Conservation (phyloP, 2,113 vertebrate species). For the Cyrtonyx montezumae region DNA sequence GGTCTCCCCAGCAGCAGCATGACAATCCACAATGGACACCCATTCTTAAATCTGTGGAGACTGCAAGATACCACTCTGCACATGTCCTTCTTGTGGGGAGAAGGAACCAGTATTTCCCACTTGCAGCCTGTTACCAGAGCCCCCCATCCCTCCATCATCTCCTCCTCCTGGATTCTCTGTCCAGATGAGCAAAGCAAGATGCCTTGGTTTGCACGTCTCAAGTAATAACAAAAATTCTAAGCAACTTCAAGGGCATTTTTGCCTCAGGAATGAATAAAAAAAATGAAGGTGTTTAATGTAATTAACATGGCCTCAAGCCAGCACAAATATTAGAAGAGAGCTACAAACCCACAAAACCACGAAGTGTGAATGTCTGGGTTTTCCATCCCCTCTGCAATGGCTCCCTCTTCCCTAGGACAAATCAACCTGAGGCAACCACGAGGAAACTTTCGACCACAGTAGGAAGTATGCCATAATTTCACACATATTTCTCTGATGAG, state of each 20-base stretch:
- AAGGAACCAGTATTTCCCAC: not conserved
- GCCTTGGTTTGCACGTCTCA: not conserved
- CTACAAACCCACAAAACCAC: not conserved
- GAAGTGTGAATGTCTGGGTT: not conserved
- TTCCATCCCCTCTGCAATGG: not conserved
- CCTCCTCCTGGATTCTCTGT: not conserved
- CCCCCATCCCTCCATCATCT: fast-evolving
- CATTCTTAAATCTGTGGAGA: not conserved
- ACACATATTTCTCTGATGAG: not conserved
- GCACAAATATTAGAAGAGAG: not conserved
- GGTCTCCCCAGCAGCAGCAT: too few species aligned
- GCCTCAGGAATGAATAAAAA: not conserved
- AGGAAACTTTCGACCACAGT: too few species aligned
- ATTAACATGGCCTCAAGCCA: not conserved
- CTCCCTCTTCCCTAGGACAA: not conserved
- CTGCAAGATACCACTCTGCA: not conserved
- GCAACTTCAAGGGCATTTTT: not conserved
- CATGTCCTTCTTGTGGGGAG: not conserved
- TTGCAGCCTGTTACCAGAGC: fast-evolving
- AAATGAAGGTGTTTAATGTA: not conserved
- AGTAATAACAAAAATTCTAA: not conserved
- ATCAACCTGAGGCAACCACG: not conserved
- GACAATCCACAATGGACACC: not conserved
- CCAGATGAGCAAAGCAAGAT: not conserved
- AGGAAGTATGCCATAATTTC: not conserved